A percentile compares a stretch with the other conserved stretches of the same genome.
Evolutionary conservation across 2,113 vertebrate genomes (phyloP).

Genomic region (Ovis aries): DNA sequence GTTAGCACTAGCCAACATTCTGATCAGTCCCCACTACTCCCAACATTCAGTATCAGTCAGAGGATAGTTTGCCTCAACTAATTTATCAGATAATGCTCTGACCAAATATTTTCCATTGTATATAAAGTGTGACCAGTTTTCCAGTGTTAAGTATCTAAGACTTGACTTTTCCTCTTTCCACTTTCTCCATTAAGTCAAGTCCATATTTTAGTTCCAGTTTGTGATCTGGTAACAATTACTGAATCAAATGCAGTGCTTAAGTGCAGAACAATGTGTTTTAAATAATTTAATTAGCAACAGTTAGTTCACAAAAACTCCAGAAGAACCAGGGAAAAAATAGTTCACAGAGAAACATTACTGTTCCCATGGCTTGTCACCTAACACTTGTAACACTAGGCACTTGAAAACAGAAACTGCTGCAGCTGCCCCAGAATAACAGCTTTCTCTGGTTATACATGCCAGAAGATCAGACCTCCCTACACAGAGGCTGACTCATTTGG

Average conservation of each 20-base stretch:
- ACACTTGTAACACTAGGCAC: neutral
- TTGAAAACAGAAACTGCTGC: neutral
- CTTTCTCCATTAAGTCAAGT: neutral
- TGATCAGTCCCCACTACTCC: neutral
- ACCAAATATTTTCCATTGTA: neutral
- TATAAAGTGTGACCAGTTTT: neutral
- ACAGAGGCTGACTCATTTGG: neutral
- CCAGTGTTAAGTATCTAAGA: neutral
- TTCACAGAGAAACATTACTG: neutral
- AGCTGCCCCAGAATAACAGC: neutral
- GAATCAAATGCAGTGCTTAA: neutral
- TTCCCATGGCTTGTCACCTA: neutral
- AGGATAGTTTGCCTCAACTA: neutral
- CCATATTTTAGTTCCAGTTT: neutral
- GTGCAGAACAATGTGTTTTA: neutral
- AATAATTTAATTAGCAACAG: neutral
- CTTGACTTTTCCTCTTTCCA: neutral
- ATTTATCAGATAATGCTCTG: neutral
- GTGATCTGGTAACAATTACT: neutral
- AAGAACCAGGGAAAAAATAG: neutral
- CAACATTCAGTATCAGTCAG: neutral
- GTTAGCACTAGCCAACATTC: neutral
- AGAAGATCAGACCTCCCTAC: neutral
- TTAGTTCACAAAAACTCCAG: constrained; percentile 1
- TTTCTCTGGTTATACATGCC: neutral